Evolutionary conservation across 2,797 vertebrate species (phyloP).

Genomic region (Lagodon rhomboides): DNA sequence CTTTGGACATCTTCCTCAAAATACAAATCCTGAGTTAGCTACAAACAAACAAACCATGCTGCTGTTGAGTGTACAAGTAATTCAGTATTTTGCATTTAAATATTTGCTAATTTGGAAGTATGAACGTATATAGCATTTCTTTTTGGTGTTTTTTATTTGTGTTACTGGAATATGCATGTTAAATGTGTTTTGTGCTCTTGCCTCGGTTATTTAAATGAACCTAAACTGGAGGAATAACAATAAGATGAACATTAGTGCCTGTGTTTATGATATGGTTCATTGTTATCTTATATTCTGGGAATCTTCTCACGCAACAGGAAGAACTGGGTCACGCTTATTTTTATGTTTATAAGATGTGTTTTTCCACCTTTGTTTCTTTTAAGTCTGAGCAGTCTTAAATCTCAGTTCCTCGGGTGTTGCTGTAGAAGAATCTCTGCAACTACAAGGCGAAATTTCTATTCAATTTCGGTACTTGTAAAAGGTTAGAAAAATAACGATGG

Average conservation of each 20-base stretch:
- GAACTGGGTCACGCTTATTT: slow-evolving; percentile 58
- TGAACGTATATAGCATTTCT: no score
- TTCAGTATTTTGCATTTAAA: no score
- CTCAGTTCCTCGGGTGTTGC: slow-evolving; percentile 26
- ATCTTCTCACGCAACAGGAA: slow-evolving; percentile 26
- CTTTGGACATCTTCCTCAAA: no score
- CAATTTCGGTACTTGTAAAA: neutral
- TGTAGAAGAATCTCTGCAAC: slow-evolving; percentile 31
- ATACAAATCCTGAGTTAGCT: no score
- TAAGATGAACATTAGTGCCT: neutral
- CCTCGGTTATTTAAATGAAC: neutral
- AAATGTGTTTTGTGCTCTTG: no score
- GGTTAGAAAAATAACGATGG: neutral
- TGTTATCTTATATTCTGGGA: slow-evolving; percentile 22
- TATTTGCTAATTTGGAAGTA: no score
- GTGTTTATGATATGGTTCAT: neutral
- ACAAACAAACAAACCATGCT: no score
- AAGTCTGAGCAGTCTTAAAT: slow-evolving; percentile 6
- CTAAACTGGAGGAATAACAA: neutral
- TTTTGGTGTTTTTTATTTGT: no score
- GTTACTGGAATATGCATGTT: no score
- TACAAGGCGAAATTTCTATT: slow-evolving; percentile 14
- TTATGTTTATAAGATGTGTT: slow-evolving; percentile 18
- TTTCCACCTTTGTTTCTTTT: slow-evolving; percentile 23
- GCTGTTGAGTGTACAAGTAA: no score